Percentiles rank a stretch among this genome's conserved stretches.
These are phyloP conservation scores for Dicycla oo DNA, from an alignment of 2,888 invertebrate genomes.

Conservation along the genomic window DNA sequence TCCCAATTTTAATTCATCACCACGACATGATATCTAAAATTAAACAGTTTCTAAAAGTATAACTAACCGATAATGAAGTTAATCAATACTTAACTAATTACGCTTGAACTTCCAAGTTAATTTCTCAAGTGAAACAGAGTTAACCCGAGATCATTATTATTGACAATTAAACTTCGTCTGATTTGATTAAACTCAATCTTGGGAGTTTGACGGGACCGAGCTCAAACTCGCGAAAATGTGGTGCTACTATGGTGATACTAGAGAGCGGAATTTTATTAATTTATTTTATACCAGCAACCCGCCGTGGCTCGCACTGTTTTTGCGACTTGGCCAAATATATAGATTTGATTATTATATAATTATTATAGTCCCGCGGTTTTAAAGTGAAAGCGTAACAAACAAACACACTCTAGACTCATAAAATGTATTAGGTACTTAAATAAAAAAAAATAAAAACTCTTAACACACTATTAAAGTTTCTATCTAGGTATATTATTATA, in stretches of 20 bases:
- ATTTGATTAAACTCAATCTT: conserved; percentile 86
- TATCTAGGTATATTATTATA: too few relatives aligned
- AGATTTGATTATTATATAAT: too few relatives aligned
- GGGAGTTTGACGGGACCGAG: conserved; percentile 67
- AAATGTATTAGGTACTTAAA: too few relatives aligned
- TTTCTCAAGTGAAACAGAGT: conserved; percentile 79
- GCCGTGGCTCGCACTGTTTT: too few relatives aligned
- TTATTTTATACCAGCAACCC: too few relatives aligned
- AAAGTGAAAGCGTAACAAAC: too few relatives aligned
- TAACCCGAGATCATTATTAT: conserved; percentile 83
- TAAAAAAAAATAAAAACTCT: too few relatives aligned
- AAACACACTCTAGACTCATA: too few relatives aligned
- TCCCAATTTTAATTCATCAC: background rate
- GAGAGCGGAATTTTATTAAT: conserved; percentile 15
- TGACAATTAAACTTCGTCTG: conserved; percentile 82
- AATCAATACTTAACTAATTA: conserved; percentile 73
- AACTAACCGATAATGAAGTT: conserved; percentile 65
- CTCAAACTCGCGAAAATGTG: conserved; percentile 47
- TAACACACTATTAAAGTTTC: too few relatives aligned
- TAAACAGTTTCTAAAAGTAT: conserved; percentile 38
- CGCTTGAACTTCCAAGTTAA: conserved; percentile 74
- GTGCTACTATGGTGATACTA: conserved; percentile 50
- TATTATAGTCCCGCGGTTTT: too few relatives aligned
- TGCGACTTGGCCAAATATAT: too few relatives aligned
- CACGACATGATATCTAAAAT: conserved; percentile 7